Base-by-base conservation (phyloP, 2,888 invertebrate species). In the Latrodectus elegans region DNA sequence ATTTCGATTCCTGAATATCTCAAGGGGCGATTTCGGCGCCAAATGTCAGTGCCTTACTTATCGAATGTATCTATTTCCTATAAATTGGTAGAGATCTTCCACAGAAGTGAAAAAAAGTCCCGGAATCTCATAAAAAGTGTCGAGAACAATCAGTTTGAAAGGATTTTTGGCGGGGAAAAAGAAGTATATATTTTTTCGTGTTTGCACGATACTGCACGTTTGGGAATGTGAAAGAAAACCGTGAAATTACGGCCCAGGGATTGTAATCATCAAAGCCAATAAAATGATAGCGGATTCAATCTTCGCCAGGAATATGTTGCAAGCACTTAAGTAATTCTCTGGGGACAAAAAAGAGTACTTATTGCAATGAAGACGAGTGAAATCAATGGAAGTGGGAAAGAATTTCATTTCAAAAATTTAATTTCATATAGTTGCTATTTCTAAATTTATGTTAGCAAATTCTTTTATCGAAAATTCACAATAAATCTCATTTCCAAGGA, bases 81-180 rank as follows among this genome's bases (percentile, higher is more conserved):
- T 79, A 79, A 71, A 79, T 79, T 70, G 79, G 70, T 51, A 60
- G 79, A 55, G 70, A 79, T 79, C 38, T 70, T 55, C 55, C 71
- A 38, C 17, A 70, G 26, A 71, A 49, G 60, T 55, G 71, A n/a
- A n/a, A 60, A 60, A 60, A 60, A 60, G n/a, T 15, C n/a, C 60
- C n/a, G 60, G n/a, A 60, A 15, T n/a, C n/a, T n/a, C 12, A 15
- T 15, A 65, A 76, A 76, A 76, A 53, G 70, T 53, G 71, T 55
- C 49, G 49, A 53, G 71, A 79, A 79, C 79, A 79, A 79, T 79
- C 79, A 79, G 79, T 70, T 79, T 79, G 79, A 79, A 79, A 79
- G 79, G 79, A 71, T 79, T 79, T 79, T 79, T n/a, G 60, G n/a
- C 12, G 60, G 10, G 38, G 38, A 6, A 38, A 22, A 38, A 38